Evolutionary conservation across 1,140 invertebrate species (phyloP), one percentile per base, ranked within the genome.

Genomic region (Neodiprion lecontei): DNA sequence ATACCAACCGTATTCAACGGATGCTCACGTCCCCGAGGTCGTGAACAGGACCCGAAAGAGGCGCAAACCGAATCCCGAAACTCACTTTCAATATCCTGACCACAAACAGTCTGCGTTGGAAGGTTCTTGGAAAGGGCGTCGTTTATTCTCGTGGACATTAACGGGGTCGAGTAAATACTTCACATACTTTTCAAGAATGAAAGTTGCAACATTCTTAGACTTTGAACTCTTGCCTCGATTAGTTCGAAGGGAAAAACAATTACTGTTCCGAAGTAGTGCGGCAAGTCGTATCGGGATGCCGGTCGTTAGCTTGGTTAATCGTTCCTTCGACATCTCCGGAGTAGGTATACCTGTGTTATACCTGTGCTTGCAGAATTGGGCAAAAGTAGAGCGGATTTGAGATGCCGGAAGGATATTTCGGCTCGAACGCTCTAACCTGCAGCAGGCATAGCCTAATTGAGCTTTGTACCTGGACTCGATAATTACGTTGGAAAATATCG

Each of bases 371-470:
- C 28, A 61, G 53, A 14, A 61, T 61, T 61, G 9, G 53, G 53
- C n/a, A 61, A 61, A 61, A 61, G 53, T 61, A 61, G 53, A 61
- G 53, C 53, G 53, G 53, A 61, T 61, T 61, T 61, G 5, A 40
- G 53, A 61, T 12, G 9, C 53, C 53, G 53, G 53, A 61, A 61
- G 53, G 53, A 61, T 61, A 61, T 17, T 61, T 61, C n/a, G 28
- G 28, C 28, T 40, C 28, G 28, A 21, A 61, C 53, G 1, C n/a
- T 61, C 53, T 61, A 0, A 61, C 53, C 53, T 61, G 53, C 28
- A 40, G 28, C 28, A 3, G 28, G 28, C 1, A 40, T 40, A 1
- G 28, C 28, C 2, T 40, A 40, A 40, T 40, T 40, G 28, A 1
- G 5, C 28, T 40, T 40, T 5, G 5, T 40, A 40, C 28, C 28